Percentiles rank a stretch among this genome's conserved stretches.
Conservation (phyloP, 2,113 vertebrate genomes). For the Oreochromis niloticus region DNA sequence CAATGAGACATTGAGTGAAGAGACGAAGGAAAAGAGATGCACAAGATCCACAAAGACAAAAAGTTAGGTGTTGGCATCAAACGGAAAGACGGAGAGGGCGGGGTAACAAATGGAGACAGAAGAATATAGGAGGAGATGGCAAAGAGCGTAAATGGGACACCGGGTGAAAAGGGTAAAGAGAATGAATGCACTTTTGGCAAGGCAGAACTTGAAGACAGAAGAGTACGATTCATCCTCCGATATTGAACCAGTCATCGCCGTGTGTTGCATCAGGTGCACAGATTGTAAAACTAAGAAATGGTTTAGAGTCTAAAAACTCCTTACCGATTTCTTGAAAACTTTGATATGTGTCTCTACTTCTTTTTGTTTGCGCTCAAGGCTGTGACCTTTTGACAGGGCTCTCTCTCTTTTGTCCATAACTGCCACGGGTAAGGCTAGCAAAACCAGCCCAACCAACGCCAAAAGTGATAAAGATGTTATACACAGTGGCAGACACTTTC, state of each 20-base stretch:
- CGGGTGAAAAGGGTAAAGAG: neutral
- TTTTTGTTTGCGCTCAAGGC: slow-evolving; percentile 39
- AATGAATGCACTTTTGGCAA: neutral
- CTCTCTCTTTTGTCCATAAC: slow-evolving; percentile 34
- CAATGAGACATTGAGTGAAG: neutral
- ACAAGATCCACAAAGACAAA: slow-evolving; percentile 11
- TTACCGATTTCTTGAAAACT: neutral
- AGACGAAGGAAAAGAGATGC: slow-evolving; percentile 8
- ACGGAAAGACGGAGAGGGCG: neutral
- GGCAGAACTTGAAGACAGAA: neutral
- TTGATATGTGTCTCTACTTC: slow-evolving; percentile 4
- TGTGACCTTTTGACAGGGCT: slow-evolving; percentile 47
- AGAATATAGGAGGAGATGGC: neutral
- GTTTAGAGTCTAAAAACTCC: neutral
- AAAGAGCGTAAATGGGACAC: neutral
- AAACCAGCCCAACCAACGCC: neutral
- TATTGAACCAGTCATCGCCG: neutral
- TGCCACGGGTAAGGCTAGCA: slow-evolving; percentile 18
- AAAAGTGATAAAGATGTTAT: slow-evolving; percentile 42
- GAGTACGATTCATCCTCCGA: neutral
- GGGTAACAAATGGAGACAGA: neutral
- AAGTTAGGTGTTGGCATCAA: slow-evolving; percentile 28
- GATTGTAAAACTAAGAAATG: neutral
- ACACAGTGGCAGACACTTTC: slow-evolving; percentile 17
- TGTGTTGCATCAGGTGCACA: neutral